These are phyloP conservation scores for Xylophagus ater DNA, from an alignment of 2,888 invertebrate species.

Conservation along the genomic window DNA sequence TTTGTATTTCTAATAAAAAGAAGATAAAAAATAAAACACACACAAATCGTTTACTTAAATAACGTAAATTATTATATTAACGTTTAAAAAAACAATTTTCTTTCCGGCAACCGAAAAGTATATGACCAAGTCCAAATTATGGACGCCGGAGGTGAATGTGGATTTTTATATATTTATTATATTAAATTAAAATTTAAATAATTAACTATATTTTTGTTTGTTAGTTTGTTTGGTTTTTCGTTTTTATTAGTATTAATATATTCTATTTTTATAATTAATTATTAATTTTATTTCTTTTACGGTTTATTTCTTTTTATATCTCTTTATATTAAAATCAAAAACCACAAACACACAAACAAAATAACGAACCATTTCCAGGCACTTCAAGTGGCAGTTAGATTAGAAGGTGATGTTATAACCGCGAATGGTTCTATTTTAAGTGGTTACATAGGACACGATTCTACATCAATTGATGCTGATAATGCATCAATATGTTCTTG, in stretches of 20 bases:
- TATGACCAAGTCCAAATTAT: conserved; percentile 40
- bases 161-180: conserved; percentile 10
- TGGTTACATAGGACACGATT: conserved; percentile 44
- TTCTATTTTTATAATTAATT: too few species aligned
- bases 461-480: conserved; percentile 33
- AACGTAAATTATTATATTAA: conserved; percentile 10
- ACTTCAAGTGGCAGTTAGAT: conserved; percentile 83
- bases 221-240: too few species aligned
- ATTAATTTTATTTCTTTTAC: too few species aligned
- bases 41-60: conserved; percentile 3
- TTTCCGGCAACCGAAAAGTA: conserved; percentile 32
- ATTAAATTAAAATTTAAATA: conserved; percentile 3
- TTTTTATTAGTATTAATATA: too few species aligned
- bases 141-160: conserved; percentile 40
- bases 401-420: conserved; percentile 95
- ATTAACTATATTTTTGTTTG: too few species aligned
- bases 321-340: too few species aligned
- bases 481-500: conserved; percentile 40
- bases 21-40: background rate
- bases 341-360: too few species aligned
- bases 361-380: conserved; percentile 53
- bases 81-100: conserved; percentile 13
- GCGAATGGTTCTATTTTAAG: conserved; percentile 83
- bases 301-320: too few species aligned
- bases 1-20: too few species aligned